Evolutionary conservation across 2,797 vertebrate species (phyloP).

Genomic region (Hydrophis major): DNA sequence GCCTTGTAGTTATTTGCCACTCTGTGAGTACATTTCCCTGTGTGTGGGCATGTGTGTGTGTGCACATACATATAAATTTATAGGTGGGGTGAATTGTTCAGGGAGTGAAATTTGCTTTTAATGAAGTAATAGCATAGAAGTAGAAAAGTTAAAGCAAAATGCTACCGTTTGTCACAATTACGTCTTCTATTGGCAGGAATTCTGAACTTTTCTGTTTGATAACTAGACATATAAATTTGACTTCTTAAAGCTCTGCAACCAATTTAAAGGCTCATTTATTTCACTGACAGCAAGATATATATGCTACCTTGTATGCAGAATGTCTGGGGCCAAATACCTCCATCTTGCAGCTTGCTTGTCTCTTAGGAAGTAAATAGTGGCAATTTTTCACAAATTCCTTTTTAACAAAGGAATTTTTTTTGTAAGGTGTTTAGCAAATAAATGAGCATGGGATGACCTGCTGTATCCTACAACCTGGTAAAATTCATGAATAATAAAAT

Average conservation of each 20-base stretch:
- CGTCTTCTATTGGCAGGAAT: constrained; percentile 78
- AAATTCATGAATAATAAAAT: constrained; percentile 81
- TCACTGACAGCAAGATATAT: constrained; percentile 82
- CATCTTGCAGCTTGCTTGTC: constrained; percentile 74
- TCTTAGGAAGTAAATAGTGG: constrained; percentile 75
- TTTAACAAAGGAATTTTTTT: constrained; percentile 63
- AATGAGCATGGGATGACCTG: constrained; percentile 77
- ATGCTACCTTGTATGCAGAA: constrained; percentile 70
- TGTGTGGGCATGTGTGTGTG: too few relatives aligned
- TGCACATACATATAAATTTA: not conserved
- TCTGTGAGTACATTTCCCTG: not conserved
- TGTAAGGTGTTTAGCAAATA: constrained; percentile 79
- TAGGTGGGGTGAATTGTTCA: not conserved
- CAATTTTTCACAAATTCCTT: constrained; percentile 68
- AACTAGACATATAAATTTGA: constrained; percentile 85
- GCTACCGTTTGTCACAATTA: constrained; percentile 83
- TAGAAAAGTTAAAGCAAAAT: constrained; percentile 78
- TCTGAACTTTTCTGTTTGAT: constrained; percentile 84
- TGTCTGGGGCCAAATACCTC: constrained; percentile 75
- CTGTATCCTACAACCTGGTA: constrained; percentile 77
- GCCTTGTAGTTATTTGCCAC: not conserved
- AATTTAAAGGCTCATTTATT: constrained; percentile 86
- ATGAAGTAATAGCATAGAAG: constrained; percentile 64
- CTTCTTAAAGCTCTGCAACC: constrained; percentile 81
- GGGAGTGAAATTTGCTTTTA: constrained; percentile 35